Evolutionary conservation across 2,797 vertebrate species (phyloP).

Genomic region (Myotis planiceps): DNA sequence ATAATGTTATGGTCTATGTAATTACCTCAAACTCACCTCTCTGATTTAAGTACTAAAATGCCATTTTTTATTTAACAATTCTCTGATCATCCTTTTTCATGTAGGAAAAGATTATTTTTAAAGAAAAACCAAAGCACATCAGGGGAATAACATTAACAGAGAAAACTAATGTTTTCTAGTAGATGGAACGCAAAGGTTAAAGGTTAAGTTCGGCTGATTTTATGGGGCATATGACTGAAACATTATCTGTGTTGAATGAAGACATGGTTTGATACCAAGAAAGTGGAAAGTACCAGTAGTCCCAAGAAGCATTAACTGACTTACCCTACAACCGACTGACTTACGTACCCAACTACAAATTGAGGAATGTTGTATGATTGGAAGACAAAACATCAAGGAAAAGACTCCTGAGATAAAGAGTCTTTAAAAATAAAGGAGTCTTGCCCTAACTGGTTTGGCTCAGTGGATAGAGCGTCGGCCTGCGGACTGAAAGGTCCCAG

Average conservation of each 20-base stretch:
- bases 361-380: no score
- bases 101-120: constrained; percentile 46
- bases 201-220: neutral
- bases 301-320: neutral
- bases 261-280: neutral
- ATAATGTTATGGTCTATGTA: constrained; percentile 40
- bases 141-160: neutral
- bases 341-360: neutral
- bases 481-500: no score
- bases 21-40: constrained; percentile 56
- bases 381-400: neutral
- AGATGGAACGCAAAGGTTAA: neutral
- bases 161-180: constrained; percentile 6
- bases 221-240: neutral
- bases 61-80: neutral
- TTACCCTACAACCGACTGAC: neutral
- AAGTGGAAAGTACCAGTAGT: neutral
- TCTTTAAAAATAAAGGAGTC: neutral
- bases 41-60: constrained; percentile 62
- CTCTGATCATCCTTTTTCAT: constrained; percentile 54
- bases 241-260: neutral
- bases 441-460: no score
- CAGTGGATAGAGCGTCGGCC: no score
- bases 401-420: neutral
- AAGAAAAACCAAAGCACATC: constrained; percentile 65